Base-by-base conservation (phyloP, 2,797 vertebrate genomes). In the Rhynchonycteris naso region DNA sequence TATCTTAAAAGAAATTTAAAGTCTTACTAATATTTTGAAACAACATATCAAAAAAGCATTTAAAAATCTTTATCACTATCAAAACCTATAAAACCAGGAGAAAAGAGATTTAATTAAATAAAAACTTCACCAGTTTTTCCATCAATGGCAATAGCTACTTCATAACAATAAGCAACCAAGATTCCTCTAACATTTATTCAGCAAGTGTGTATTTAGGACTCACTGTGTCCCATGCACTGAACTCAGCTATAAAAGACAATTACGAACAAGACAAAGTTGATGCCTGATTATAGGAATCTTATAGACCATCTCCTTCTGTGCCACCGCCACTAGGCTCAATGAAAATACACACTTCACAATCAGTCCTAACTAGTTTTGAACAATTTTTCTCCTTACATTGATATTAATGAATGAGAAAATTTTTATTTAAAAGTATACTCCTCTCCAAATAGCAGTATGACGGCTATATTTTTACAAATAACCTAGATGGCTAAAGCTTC, bases 1-100 rank as follows among this genome's bases (percentile, higher is more conserved):
- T 26, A 85, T 43, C 52, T 91, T 82, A 94, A 90, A 91, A 50
- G 7, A 94, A 97, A 21, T 79, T 72, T 71, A 35, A 79, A 88
- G 52, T 11, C 18, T 76, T 59, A 83, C 47, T 82, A 80, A 79
- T 68, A 94, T 93, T 91, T 63, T 68, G 21, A 93, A 94, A 50
- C 50, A 88, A 85, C 2, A 0, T 10, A 76, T 38, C n/a, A 59
- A 85, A 95, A 85, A 72, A 50, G 35, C 7, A 59, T 47, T 86
- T 91, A 66, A 59, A 75, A 91, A 81, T 71, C 43, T 88, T 58
- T 78, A 66, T 8, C 28, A 87, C n/a, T 87, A 74, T 91, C 59
- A 87, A 87, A 96, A 72, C 9, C 28, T 47, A 21, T 7, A 76
- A 52, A 88, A 91, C 10, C 3, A 12, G 18, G 21, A 83, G 12